Conservation (phyloP, 64 coral and sea anemone species). For the Pachyseris speciosa region DNA sequence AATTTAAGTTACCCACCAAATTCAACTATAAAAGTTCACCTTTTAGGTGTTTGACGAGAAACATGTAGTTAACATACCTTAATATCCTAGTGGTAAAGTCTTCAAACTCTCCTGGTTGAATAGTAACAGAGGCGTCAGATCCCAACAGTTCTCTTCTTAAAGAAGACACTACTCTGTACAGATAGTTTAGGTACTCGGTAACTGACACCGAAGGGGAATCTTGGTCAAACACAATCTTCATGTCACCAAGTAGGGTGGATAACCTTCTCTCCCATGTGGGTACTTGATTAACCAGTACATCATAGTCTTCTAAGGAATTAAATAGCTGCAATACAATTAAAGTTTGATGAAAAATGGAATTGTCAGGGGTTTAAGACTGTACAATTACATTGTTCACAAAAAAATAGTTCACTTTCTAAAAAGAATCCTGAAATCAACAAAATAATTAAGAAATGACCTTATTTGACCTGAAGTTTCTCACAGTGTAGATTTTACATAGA, state of each 20-base stretch:
- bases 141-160: slow-evolving; percentile 21
- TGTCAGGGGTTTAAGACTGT: too few relatives aligned
- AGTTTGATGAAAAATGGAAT: too few relatives aligned
- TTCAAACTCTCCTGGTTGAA: slow-evolving; percentile 74
- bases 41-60: background rate
- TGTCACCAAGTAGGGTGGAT: slow-evolving; percentile 62
- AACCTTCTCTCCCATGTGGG: slow-evolving; percentile 71
- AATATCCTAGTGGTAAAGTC: slow-evolving; percentile 66
- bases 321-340: slow-evolving; percentile 88
- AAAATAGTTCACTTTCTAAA: too few relatives aligned
- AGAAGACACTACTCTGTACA: slow-evolving; percentile 81
- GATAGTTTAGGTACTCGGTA: slow-evolving; percentile 80
- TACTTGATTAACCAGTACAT: slow-evolving; percentile 79
- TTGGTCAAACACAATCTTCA: slow-evolving; percentile 57
- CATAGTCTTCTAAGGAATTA: slow-evolving; percentile 75
- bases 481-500: too few relatives aligned
- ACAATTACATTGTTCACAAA: too few relatives aligned
- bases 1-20: background rate
- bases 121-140: background rate
- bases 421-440: too few relatives aligned
- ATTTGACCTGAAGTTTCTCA: too few relatives aligned
- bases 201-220: slow-evolving; percentile 76
- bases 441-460: too few relatives aligned
- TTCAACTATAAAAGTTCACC: too few relatives aligned
- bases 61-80: slow-evolving; percentile 36